These are phyloP conservation scores for Caenorhabditis sp. DNA, from an alignment of 2,888 invertebrate species.

Conservation along the genomic window DNA sequence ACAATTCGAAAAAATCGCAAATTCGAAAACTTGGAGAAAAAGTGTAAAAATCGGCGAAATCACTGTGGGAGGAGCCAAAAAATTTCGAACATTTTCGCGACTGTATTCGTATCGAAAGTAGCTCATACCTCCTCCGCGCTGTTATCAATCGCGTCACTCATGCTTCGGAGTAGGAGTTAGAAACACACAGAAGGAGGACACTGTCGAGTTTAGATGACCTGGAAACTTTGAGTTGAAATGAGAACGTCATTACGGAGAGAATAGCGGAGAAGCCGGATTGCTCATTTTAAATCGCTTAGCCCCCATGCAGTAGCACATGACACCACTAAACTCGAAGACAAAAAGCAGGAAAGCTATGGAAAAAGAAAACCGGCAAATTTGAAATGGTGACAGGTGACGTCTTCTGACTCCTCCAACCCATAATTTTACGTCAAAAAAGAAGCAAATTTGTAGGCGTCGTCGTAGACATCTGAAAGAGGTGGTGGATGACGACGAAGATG, in stretches of 20 bases:
- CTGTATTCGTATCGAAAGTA: too few relatives aligned
- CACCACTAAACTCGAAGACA: background rate
- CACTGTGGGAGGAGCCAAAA: too few relatives aligned
- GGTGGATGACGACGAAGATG: constrained; percentile 18
- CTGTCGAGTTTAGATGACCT: constrained; percentile 4
- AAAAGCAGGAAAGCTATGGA: constrained; percentile 3
- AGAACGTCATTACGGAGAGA: too few relatives aligned
- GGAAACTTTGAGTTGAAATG: constrained; percentile 12
- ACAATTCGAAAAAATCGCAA: too few relatives aligned
- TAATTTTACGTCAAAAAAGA: constrained; percentile 12
- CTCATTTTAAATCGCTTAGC: too few relatives aligned
- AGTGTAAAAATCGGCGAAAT: too few relatives aligned
- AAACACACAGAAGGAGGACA: constrained; percentile 14
- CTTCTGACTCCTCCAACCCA: background rate
- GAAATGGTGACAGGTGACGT: constrained; percentile 26
- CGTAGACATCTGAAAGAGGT: constrained; percentile 5
- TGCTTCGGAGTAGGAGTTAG: constrained; percentile 5
- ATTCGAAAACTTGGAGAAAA: too few relatives aligned
- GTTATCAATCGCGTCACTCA: constrained; percentile 24
- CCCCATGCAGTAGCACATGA: background rate
- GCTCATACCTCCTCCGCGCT: constrained; percentile 36
- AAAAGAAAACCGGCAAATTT: constrained; percentile 5
- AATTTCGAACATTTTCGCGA: too few relatives aligned
- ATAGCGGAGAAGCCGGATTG: background rate
- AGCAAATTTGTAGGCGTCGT: constrained; percentile 15